Percentiles rank a stretch among this genome's conserved stretches.
phyloP scores from a whole-genome alignment of 1,140 invertebrate genomes.

The Frieseomelitta varia region DNA sequence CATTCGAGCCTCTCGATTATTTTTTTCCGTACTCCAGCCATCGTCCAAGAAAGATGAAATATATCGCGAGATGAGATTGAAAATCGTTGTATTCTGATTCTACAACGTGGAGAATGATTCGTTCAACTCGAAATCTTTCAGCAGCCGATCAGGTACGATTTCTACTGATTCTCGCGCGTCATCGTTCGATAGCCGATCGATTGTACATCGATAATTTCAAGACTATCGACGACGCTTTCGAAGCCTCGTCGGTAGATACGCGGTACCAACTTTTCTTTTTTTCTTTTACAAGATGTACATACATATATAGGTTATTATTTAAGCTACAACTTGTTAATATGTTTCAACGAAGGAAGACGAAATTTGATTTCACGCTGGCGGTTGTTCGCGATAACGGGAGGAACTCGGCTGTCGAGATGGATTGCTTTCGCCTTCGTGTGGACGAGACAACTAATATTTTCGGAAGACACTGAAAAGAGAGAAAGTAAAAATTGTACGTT shows the following conservation, averaged over 20 bases:
- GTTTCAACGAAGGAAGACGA: slow-evolving; percentile 45
- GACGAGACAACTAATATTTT: slow-evolving; percentile 19
- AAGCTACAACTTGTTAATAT: slow-evolving; percentile 21
- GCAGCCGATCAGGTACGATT: not conserved
- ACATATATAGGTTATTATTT: not conserved
- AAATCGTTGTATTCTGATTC: no score
- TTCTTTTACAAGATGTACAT: no score
- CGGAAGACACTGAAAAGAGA: slow-evolving; percentile 50
- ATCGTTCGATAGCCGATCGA: not conserved
- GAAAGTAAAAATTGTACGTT: not conserved
- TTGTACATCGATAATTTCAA: not conserved
- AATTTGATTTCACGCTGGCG: slow-evolving; percentile 39
- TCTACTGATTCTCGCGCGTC: not conserved
- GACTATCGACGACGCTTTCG: not conserved
- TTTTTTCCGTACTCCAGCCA: slow-evolving; percentile 48
- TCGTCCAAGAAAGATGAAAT: not conserved
- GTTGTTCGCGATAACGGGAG: not conserved
- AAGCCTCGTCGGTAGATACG: not conserved
- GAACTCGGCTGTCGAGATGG: not conserved
- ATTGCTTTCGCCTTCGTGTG: not conserved
- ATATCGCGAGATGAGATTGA: not conserved
- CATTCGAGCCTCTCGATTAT: not conserved
- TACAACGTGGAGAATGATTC: no score
- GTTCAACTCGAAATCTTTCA: no score
- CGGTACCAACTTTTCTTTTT: no score